Evolutionary conservation across 2,113 vertebrate genomes (phyloP).

Genomic region (Poicephalus meyeri): DNA sequence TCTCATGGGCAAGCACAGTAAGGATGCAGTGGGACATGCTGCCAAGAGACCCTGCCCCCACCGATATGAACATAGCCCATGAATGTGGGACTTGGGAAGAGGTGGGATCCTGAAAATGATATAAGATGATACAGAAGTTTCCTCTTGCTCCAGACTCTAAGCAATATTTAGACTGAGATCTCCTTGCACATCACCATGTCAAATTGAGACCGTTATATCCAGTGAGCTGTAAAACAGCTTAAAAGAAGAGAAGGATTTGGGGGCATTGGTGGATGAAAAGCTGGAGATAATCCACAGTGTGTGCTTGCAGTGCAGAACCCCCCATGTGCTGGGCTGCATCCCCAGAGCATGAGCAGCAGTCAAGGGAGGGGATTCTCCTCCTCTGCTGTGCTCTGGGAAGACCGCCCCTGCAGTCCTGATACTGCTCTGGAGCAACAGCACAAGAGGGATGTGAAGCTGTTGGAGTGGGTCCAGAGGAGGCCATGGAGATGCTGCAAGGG

Average conservation of each 20-base stretch:
- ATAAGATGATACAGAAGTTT: neutral
- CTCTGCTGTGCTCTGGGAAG: neutral
- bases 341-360: neutral
- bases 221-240: neutral
- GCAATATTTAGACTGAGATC: neutral
- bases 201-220: neutral
- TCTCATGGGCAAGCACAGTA: neutral
- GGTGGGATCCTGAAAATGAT: neutral
- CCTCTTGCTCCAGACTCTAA: neutral
- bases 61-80: rapidly evolving
- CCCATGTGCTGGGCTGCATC: neutral
- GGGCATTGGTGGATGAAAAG: neutral
- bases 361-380: neutral
- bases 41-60: neutral
- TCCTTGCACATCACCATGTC: neutral
- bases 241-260: neutral
- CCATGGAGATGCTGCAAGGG: rapidly evolving
- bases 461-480: rapidly evolving
- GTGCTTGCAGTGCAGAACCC: no score
- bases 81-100: neutral
- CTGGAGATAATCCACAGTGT: rapidly evolving
- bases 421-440: neutral
- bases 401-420: neutral
- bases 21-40: neutral
- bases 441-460: rapidly evolving